phyloP scores from a whole-genome alignment of 1,140 invertebrate species.

The Araneus ventricosus region DNA sequence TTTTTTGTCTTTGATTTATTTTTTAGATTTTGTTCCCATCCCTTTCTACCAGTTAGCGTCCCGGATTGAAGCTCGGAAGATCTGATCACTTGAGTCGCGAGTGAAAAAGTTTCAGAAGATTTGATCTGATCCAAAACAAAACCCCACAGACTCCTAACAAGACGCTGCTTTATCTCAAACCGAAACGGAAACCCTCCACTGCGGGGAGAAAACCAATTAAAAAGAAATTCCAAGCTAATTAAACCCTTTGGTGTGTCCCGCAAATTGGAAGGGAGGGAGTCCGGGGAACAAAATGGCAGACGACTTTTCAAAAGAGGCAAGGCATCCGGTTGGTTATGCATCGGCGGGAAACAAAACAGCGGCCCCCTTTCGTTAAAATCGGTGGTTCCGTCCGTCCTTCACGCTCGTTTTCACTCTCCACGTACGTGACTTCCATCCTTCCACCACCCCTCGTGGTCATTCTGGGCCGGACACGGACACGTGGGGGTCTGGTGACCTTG shows the following conservation, averaged over 20 bases:
- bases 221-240: slow-evolving; percentile 5
- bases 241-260: slow-evolving; percentile 9
- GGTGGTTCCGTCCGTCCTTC: not conserved
- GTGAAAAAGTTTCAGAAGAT: no score
- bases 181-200: not conserved
- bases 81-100: no score
- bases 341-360: slow-evolving; percentile 43
- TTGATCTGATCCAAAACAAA: no score
- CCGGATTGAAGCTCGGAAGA: no score
- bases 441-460: not conserved
- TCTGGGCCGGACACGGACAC: not conserved
- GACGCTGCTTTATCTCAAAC: not conserved
- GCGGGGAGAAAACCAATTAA: not conserved
- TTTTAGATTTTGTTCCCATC: no score
- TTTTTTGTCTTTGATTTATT: no score
- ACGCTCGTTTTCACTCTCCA: not conserved
- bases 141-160: no score
- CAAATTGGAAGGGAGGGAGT: not conserved
- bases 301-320: not conserved
- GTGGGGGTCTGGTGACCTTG: not conserved
- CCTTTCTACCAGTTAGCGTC: no score
- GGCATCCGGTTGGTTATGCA: slow-evolving; percentile 62
- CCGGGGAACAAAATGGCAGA: no score
- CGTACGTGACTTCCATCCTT: not conserved
- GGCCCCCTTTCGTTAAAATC: not conserved